A percentile compares a stretch with the other conserved stretches of the same genome.
Evolutionary conservation across 2,888 invertebrate genomes (phyloP).

Genomic region (Arctia plantaginis): DNA sequence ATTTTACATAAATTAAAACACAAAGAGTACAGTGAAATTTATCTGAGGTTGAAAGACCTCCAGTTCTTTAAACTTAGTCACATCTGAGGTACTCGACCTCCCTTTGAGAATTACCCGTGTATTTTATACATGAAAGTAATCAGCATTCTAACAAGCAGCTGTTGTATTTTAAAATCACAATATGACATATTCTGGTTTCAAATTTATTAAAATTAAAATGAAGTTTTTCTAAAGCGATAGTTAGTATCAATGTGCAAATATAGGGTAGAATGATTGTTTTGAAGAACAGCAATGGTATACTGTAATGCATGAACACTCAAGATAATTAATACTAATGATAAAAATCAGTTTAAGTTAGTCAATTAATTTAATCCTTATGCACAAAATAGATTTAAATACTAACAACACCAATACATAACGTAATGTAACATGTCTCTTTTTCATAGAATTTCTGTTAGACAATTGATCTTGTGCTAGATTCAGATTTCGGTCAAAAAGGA

Average conservation of each 20-base stretch:
- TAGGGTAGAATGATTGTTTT: no score
- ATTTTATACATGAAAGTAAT: constrained; percentile 31
- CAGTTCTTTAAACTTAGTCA: constrained; percentile 40
- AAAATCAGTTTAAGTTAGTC: no score
- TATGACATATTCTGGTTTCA: constrained; percentile 15
- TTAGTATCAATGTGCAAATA: not conserved
- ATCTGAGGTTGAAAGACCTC: constrained; percentile 30
- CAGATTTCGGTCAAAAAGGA: no score
- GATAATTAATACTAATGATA: no score
- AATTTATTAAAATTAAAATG: constrained; percentile 36
- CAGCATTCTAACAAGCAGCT: constrained; percentile 23
- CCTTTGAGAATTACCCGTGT: constrained; percentile 34
- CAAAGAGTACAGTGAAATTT: constrained; percentile 21
- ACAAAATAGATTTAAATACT: no score
- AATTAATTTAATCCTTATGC: no score
- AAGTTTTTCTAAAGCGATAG: constrained; percentile 12
- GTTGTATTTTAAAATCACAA: constrained; percentile 29
- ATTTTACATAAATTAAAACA: constrained; percentile 4
- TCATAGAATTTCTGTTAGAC: no score
- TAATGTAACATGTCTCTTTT: no score
- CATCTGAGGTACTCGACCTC: constrained; percentile 34
- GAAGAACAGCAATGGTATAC: no score
- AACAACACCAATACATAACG: no score
- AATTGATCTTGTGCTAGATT: no score
- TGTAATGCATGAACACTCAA: no score